A percentile compares a stretch with the other conserved stretches of the same genome.
Evolutionary conservation across 92 coral and sea anemone species (phyloP).

Genomic region (Diadumene lineata): DNA sequence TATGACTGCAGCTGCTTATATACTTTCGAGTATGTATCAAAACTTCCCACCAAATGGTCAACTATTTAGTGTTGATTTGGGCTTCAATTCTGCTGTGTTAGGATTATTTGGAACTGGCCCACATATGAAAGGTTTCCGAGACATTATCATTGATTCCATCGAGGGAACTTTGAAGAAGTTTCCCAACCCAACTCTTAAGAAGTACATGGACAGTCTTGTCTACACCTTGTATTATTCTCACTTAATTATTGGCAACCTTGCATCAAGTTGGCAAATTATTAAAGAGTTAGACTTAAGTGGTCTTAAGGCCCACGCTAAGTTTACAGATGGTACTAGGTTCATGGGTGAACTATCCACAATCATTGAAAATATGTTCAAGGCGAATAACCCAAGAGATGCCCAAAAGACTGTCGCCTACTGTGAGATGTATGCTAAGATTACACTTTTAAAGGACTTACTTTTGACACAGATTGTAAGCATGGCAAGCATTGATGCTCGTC

Average conservation of each 20-base stretch:
- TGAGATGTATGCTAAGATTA: conserved; percentile 11
- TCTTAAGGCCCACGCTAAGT: not conserved
- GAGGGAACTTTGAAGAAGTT: not conserved
- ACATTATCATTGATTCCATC: not conserved
- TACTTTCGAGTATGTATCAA: not conserved
- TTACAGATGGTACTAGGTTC: conserved; percentile 12
- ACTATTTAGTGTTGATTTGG: not conserved
- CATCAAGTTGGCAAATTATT: not conserved
- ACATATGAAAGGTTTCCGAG: conserved; percentile 6
- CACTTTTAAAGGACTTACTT: conserved; percentile 15
- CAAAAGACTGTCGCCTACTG: conserved; percentile 10
- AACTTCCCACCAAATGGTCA: conserved; percentile 10
- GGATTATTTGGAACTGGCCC: conserved; percentile 28
- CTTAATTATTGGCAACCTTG: not conserved
- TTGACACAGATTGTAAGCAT: conserved; percentile 11
- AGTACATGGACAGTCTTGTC: not conserved
- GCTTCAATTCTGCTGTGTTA: conserved; percentile 19
- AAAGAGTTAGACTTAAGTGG: not conserved
- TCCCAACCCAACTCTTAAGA: not conserved
- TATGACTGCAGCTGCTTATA: conserved; percentile 16
- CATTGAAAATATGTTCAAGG: not conserved
- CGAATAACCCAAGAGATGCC: conserved; percentile 11
- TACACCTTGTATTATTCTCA: not conserved
- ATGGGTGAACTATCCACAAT: conserved; percentile 8
- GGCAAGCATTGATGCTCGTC: not conserved